phyloP scores from a whole-genome alignment of 2,113 vertebrate species.

The Stigmatopora argus region DNA sequence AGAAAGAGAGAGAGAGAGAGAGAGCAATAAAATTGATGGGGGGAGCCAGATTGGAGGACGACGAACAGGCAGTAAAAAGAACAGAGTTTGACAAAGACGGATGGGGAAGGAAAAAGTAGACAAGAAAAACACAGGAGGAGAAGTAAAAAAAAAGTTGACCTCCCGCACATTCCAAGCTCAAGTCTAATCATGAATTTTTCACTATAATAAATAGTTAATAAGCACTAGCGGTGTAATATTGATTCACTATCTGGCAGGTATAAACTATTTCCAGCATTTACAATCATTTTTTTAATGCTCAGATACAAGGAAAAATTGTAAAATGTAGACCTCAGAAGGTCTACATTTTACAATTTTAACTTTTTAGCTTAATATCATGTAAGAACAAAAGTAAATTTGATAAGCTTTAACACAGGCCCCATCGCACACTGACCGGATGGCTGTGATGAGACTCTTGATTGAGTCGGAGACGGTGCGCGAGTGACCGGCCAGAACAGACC shows the following conservation, averaged over 20 bases:
- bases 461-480: slow-evolving; percentile 96
- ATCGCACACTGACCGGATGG: slow-evolving; percentile 80
- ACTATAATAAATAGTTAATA: neutral
- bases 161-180: neutral
- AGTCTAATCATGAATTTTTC: neutral
- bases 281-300: no score
- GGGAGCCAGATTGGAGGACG: slow-evolving; percentile 7
- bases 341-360: no score
- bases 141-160: slow-evolving; percentile 5
- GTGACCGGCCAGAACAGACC: slow-evolving; percentile 92
- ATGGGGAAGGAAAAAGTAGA: slow-evolving; percentile 1
- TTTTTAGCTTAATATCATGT: neutral
- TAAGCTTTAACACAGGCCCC: neutral
- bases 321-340: no score
- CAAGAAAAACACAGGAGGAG: slow-evolving; percentile 1
- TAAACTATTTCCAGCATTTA: neutral
- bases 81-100: neutral
- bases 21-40: slow-evolving; percentile 18
- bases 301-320: no score
- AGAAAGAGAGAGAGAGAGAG: slow-evolving; percentile 27
- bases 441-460: slow-evolving; percentile 96
- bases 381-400: neutral
- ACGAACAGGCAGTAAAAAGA: neutral
- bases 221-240: neutral
- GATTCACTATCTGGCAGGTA: neutral